Evolutionary conservation across 30 jellyfish, hydroid and myxozoan genomes (phyloP).

Genomic region (Hydractinia echinata): DNA sequence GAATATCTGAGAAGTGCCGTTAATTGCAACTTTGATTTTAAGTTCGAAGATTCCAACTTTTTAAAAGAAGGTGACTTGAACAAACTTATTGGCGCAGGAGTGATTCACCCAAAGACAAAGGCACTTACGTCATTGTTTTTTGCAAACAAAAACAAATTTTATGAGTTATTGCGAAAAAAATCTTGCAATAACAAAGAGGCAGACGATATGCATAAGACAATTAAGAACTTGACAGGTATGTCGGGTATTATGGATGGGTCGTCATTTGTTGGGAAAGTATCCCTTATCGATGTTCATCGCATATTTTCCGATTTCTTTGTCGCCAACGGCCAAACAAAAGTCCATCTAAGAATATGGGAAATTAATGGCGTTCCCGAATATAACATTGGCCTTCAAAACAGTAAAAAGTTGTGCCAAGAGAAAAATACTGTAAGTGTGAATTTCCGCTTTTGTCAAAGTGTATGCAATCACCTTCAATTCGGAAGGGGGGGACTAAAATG

Average conservation of each 20-base stretch:
- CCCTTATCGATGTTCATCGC: background rate
- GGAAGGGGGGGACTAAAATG: too few species aligned
- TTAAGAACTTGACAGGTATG: background rate
- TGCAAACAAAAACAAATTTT: background rate
- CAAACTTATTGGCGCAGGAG: background rate
- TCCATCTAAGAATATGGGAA: background rate
- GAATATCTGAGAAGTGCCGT: background rate
- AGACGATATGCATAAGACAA: background rate
- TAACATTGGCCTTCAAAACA: too few species aligned
- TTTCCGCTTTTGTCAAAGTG: too few species aligned
- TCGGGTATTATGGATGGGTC: background rate
- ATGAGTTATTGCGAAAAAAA: background rate
- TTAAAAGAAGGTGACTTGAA: background rate
- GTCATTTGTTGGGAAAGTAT: constrained; percentile 1
- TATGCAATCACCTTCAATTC: too few species aligned
- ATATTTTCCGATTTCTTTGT: background rate
- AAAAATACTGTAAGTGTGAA: too few species aligned
- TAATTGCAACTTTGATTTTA: background rate
- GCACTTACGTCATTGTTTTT: background rate
- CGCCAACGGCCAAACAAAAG: background rate
- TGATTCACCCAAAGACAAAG: background rate
- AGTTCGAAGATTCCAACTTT: background rate
- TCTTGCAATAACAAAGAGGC: background rate
- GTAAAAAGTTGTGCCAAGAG: too few species aligned
- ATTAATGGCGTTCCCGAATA: background rate